These are phyloP conservation scores for Salvelinus sp. DNA, from an alignment of 2,113 vertebrate species.

Conservation along the genomic window DNA sequence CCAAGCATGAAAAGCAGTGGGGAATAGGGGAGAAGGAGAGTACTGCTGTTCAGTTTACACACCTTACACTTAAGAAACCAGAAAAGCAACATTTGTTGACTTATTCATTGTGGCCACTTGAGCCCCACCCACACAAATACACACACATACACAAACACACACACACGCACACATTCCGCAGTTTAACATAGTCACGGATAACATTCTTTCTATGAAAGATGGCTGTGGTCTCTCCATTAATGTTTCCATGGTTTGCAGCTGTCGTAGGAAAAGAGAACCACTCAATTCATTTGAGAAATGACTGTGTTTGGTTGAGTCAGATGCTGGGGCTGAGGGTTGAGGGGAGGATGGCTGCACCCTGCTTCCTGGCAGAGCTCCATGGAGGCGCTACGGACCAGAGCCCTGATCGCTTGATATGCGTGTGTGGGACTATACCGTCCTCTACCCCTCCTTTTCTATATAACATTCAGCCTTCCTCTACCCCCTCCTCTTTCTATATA, in stretches of 20 bases:
- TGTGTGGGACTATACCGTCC: no score
- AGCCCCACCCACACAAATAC: slow-evolving; percentile 13
- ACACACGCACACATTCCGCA: slow-evolving; percentile 1
- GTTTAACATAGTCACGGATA: neutral
- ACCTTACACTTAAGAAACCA: slow-evolving; percentile 12
- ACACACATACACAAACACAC: neutral
- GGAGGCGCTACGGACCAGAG: no score
- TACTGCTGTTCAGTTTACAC: no score
- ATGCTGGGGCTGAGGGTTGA: slow-evolving; percentile 3
- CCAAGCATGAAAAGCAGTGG: slow-evolving; percentile 32
- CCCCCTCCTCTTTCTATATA: no score
- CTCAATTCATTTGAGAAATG: slow-evolving; percentile 54
- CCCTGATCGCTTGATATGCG: no score
- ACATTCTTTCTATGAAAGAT: slow-evolving; percentile 32
- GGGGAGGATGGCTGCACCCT: no score
- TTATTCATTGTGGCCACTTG: slow-evolving; percentile 38
- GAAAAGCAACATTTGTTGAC: slow-evolving; percentile 19
- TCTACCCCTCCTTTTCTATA: no score
- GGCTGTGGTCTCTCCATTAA: slow-evolving; percentile 42
- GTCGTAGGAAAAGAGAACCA: slow-evolving; percentile 47
- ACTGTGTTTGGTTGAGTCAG: slow-evolving; percentile 39
- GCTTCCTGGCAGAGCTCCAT: no score
- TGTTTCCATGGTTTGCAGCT: slow-evolving; percentile 52
- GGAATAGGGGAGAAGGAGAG: neutral
- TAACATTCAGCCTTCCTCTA: no score